These are phyloP conservation scores for Epinotia nisella DNA, from an alignment of 2,888 invertebrate species.

Conservation along the genomic window DNA sequence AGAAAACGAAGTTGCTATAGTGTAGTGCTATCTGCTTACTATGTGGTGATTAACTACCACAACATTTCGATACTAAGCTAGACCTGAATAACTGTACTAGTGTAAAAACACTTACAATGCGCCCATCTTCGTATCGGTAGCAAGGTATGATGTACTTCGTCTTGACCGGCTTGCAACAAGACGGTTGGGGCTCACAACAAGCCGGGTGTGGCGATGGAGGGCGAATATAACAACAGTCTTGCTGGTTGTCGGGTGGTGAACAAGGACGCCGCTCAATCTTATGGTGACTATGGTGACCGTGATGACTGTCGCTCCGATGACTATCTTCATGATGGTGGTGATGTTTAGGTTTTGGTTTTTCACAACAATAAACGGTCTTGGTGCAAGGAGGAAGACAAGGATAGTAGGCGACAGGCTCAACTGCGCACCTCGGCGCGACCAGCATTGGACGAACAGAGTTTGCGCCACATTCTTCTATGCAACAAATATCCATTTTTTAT, in stretches of 20 bases:
- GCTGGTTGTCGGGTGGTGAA: slow-evolving; percentile 46
- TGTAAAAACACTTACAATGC: slow-evolving; percentile 71
- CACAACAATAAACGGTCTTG: slow-evolving; percentile 61
- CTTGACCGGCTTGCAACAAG: slow-evolving; percentile 60
- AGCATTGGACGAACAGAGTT: slow-evolving; percentile 66
- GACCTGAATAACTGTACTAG: too few relatives aligned
- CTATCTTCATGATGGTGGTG: neutral
- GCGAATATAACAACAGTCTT: slow-evolving; percentile 46
- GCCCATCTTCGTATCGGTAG: slow-evolving; percentile 79
- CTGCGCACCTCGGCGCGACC: slow-evolving; percentile 57
- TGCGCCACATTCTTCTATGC: slow-evolving; percentile 59
- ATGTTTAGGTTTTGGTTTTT: slow-evolving; percentile 50
- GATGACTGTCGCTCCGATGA: neutral
- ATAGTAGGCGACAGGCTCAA: slow-evolving; percentile 55
- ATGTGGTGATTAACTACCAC: neutral
- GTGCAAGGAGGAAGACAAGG: slow-evolving; percentile 66
- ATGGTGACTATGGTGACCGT: neutral
- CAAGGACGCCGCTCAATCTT: neutral
- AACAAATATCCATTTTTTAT: slow-evolving; percentile 71
- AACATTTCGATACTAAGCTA: too few relatives aligned
- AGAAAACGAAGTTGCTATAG: neutral
- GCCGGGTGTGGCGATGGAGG: slow-evolving; percentile 25
- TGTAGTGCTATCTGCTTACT: neutral
- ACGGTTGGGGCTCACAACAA: slow-evolving; percentile 47
- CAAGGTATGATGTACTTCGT: slow-evolving; percentile 79